Evolutionary conservation across 2,888 invertebrate species (phyloP).

Genomic region (Escarpia spicata): DNA sequence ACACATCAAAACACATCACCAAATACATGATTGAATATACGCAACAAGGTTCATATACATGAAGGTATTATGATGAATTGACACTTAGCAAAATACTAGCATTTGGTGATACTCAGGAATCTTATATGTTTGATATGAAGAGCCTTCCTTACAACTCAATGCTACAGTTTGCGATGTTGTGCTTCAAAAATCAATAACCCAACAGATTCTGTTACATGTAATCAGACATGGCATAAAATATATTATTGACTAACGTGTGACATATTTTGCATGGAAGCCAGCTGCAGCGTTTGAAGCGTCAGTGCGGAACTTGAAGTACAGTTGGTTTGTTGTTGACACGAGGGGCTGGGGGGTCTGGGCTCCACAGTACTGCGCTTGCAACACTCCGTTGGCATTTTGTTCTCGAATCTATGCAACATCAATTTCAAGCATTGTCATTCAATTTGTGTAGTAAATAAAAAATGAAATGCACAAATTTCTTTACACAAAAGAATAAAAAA

Average conservation of each 20-base stretch:
- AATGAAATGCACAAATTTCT: no score
- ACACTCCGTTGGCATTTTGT: background rate
- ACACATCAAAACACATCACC: background rate
- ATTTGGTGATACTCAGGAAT: no score
- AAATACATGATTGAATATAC: no score
- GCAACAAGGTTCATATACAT: no score
- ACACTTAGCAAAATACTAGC: no score
- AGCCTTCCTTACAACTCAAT: background rate
- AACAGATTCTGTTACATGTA: background rate
- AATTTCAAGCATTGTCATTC: background rate
- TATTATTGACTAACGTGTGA: background rate
- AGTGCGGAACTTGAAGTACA: background rate
- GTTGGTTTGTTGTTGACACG: background rate
- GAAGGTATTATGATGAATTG: no score
- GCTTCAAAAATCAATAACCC: background rate
- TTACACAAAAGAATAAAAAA: no score
- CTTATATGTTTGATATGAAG: no score
- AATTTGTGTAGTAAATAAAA: no score
- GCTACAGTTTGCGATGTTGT: background rate
- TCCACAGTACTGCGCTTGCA: background rate
- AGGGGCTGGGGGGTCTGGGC: background rate
- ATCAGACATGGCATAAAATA: background rate
- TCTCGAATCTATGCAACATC: background rate
- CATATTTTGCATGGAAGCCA: background rate
- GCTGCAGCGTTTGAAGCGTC: background rate